phyloP scores from a whole-genome alignment of 2,113 vertebrate species.

The Phalacrocorax brasilianus region DNA sequence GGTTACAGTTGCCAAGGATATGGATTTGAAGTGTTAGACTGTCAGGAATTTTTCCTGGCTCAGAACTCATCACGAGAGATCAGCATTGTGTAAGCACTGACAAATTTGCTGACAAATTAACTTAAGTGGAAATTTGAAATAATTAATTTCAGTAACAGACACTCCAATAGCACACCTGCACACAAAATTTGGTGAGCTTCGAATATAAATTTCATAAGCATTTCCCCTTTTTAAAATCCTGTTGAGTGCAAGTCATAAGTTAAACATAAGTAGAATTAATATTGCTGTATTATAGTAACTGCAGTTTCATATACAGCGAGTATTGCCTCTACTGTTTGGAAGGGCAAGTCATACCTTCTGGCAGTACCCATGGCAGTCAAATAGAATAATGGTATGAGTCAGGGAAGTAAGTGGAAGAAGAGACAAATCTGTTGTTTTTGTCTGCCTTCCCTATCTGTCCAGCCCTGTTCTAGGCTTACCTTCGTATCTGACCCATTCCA shows the following conservation, averaged over 20 bases:
- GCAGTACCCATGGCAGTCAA: not conserved
- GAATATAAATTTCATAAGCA: not conserved
- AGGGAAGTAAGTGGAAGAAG: not conserved
- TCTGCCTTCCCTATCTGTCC: not conserved
- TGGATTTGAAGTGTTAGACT: constrained; percentile 94
- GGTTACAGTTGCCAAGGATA: constrained; percentile 96
- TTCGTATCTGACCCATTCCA: not conserved
- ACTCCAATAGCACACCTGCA: not conserved
- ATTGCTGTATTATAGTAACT: not conserved
- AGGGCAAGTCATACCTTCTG: not conserved
- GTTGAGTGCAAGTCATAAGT: not conserved
- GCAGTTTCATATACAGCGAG: not conserved
- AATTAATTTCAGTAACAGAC: not conserved
- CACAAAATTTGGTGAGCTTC: not conserved
- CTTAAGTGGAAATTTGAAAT: constrained; percentile 2
- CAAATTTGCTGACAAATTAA: not conserved
- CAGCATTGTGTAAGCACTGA: constrained; percentile 88
- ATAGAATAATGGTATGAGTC: not conserved
- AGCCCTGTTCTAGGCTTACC: not conserved
- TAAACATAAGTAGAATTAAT: not conserved
- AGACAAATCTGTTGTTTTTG: not conserved
- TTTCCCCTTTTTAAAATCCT: not conserved
- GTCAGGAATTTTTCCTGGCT: constrained; percentile 84
- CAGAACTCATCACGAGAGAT: constrained; percentile 91
- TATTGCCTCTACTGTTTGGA: not conserved